Evolutionary conservation across 2,888 invertebrate species (phyloP), one percentile per base, ranked within the genome.

Genomic region (Corbicula japonica): DNA sequence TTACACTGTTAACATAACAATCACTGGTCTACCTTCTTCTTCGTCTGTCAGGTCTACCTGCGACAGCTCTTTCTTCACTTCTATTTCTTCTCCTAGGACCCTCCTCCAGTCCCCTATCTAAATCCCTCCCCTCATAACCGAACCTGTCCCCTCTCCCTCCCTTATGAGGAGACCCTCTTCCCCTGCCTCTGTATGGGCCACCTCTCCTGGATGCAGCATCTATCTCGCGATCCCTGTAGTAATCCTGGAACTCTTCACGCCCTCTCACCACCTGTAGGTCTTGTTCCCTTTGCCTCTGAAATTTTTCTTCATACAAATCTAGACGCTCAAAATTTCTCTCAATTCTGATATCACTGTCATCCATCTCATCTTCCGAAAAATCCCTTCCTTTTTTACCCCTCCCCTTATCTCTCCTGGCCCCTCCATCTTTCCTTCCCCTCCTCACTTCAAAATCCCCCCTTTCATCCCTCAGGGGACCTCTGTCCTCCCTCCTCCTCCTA

Each of bases 241-340:
- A 80, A 60, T 80, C 80, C 35, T 76, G 76, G 54, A 69, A 80
- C 35, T 80, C 74, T 10, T 65, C 70, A 18, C 63, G 63, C n/a
- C 54, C 72, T 35, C 80, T 63, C 21, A 75, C 34, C 21, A 60
- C 38, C 23, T 79, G 79, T 44, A 72, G 38, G 73, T 76, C 72
- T 21, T 74, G 76, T 34, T 61, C 68, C 41, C 79, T 61, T 50
- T 71, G 72, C 32, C 56, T 48, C 54, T 65, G 69, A 52, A 80
- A 80, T 28, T 80, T 80, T 38, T 76, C 69, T 48, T 80, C 80
- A 62, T 77, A 75, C 26, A 73, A 44, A 62, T 80, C 76, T 62
- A 70, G n/a, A 18, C 78, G 58, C 23, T 69, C 71, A 66, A 70
- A 74, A 38, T 77, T 76, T 34, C 75, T 61, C 35, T 76, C 78